A percentile compares a stretch with the other conserved stretches of the same genome.
These are phyloP conservation scores for Lottia scabra DNA, from an alignment of 2,888 invertebrate species.

Conservation along the genomic window DNA sequence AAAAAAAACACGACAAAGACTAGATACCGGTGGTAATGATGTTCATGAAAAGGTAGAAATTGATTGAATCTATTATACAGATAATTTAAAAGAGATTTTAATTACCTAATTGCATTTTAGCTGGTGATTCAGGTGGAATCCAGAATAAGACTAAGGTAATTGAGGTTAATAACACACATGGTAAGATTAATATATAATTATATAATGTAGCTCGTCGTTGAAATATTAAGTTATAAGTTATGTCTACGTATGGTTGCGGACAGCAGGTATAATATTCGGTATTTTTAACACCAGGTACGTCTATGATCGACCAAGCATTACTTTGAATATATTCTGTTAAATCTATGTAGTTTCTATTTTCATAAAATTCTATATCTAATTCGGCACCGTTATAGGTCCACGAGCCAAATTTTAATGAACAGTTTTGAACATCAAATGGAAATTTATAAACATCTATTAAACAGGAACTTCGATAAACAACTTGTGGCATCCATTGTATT, in stretches of 20 bases:
- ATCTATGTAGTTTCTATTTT: constrained; percentile 42
- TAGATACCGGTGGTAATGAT: too few species aligned
- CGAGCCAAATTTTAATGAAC: constrained; percentile 67
- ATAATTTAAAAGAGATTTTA: background rate
- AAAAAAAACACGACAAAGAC: too few species aligned
- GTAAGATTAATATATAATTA: constrained; percentile 68
- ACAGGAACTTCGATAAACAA: constrained; percentile 67
- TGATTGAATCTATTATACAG: background rate
- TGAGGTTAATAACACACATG: constrained; percentile 69
- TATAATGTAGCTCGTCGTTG: constrained; percentile 62
- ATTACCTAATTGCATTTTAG: constrained; percentile 70
- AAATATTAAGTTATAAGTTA: constrained; percentile 62
- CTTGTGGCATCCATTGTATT: constrained; percentile 63
- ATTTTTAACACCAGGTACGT: constrained; percentile 55
- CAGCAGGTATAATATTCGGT: constrained; percentile 59
- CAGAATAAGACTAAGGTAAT: constrained; percentile 70
- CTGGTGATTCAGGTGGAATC: constrained; percentile 70
- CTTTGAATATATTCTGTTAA: constrained; percentile 63
- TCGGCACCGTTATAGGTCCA: constrained; percentile 67
- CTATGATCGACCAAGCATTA: constrained; percentile 67
- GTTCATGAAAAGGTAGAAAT: too few species aligned
- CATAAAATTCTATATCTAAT: constrained; percentile 56
- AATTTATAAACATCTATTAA: constrained; percentile 67
- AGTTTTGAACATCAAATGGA: constrained; percentile 68
- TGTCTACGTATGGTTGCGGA: constrained; percentile 59